Evolutionary conservation across 2,113 vertebrate genomes (phyloP), one percentile per base, ranked within the genome.

Genomic region (Mustela lutreola): DNA sequence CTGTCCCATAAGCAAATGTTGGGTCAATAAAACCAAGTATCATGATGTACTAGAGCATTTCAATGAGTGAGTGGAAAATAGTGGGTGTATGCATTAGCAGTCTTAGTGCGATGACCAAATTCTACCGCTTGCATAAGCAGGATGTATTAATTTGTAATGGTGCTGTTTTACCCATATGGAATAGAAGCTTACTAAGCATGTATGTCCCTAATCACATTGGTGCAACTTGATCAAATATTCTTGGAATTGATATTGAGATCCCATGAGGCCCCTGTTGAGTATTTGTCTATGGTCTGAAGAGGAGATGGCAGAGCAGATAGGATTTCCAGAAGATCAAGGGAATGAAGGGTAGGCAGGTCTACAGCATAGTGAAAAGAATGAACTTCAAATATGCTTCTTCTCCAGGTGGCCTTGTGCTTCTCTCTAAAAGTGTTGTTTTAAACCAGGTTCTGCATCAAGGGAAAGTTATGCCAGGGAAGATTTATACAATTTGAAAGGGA

Each of bases 1-100:
- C 12, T 75, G 18, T 83, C 11, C 56, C 45, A 73, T 88, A 94
- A 71, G 76, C 50, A 86, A 80, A 88, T 60, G 11, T 78, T 76
- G 24, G n/a, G 18, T n/a, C 91, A 87, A 48, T 85, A 90, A 95
- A 93, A 90, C 14, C 39, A 62, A 86, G 39, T 50, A 5, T 89
- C 48, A 36, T 48, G 26, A 39, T 14, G 31, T 28, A 14, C 16
- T 78, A 53, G 50, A 80, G 14, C 5, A 36, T 92, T 75, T 92
- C 75, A 62, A 0, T 50, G 42, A 95, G 58, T 63, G 53, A 71
- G 28, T 56, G 50, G 65, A 75, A 94, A 95, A 81, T 28, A 56
- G 33, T 80, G 4, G 42, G 58, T 76, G 73, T 91, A 75, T 89
- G 45, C 50, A 14, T 89, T 81, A n/a, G 11, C 24, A 28, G 31